Evolutionary conservation across 2,113 vertebrate genomes (phyloP), one percentile per base, ranked within the genome.

Genomic region (Connochaetes taurinus): DNA sequence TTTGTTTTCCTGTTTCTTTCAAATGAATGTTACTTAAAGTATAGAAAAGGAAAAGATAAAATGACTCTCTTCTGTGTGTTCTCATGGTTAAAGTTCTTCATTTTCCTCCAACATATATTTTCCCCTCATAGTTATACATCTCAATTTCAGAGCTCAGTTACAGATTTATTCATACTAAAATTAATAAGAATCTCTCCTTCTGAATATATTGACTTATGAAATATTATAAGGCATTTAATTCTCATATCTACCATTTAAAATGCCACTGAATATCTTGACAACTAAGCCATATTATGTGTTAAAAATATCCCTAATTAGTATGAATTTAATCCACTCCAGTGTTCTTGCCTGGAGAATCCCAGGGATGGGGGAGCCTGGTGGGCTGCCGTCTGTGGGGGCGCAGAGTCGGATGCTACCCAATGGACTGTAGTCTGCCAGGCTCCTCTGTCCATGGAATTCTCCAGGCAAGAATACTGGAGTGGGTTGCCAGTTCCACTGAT

Each of bases 161-260:
- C 2, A 62, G 43, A 91, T 89, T 87, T 0, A 78, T 94, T 50
- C 7, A 14, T 95, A 7, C 81, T 89, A 96, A 43, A 52, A 76
- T 62, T 97, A 98, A 90, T 88, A 96, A 78, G 76, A 87, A 91
- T 90, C 76, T 97, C 40, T 71, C 11, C 88, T 89, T 88, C 45
- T 97, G 88, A 98, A 33, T 11, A 64, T 94, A 85, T 92, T 97
- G 40, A 23, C n/a, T 98, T 98, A 93, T 89, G 98, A 97, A 97
- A 94, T 94, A 97, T 95, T 95, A 29, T 23, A 96, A 85, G n/a
- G 23, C 11, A 96, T 91, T 97, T 91, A 97, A 97, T 97, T 95
- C 96, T 93, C 43, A 50, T 47, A 12, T 95, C 87, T 96, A 64
- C 7, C 33, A n/a, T 84, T 98, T 88, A 96, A 96, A 97, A 97